These are phyloP conservation scores for Sclerodermus sp. DNA, from an alignment of 2,888 invertebrate genomes.

Conservation along the genomic window DNA sequence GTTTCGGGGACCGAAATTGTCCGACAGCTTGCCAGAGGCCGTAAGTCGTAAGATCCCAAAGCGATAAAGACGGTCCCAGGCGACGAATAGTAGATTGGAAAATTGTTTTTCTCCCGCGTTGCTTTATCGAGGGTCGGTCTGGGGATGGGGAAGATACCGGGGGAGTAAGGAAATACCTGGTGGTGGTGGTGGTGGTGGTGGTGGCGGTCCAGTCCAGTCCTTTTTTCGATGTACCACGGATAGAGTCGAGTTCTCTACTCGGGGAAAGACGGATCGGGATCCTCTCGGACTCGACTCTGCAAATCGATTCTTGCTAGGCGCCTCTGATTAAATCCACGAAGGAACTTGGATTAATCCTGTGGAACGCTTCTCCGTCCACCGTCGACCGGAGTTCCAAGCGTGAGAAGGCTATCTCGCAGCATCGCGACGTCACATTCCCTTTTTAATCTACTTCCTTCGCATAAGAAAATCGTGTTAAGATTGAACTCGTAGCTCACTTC, in stretches of 20 bases:
- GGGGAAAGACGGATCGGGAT: too few relatives aligned
- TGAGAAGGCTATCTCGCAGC: neutral
- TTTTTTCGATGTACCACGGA: neutral
- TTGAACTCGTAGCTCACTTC: neutral
- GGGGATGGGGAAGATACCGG: neutral
- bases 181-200: neutral
- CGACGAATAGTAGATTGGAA: slow-evolving; percentile 31
- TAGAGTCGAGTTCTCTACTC: too few relatives aligned
- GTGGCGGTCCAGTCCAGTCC: neutral
- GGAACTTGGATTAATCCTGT: slow-evolving; percentile 18
- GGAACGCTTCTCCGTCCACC: slow-evolving; percentile 8
- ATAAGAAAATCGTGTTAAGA: slow-evolving; percentile 19
- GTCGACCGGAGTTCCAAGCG: too few relatives aligned
- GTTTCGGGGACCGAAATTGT: neutral
- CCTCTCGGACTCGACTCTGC: too few relatives aligned
- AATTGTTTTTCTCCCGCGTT: slow-evolving; percentile 26
- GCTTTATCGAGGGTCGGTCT: slow-evolving; percentile 11
- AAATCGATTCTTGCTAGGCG: too few relatives aligned
- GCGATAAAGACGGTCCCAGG: slow-evolving; percentile 24
- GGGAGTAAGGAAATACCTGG: neutral
- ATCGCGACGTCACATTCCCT: slow-evolving; percentile 11
- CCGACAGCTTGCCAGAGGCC: neutral
- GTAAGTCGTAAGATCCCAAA: slow-evolving; percentile 5
- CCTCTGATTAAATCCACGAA: slow-evolving; percentile 13
- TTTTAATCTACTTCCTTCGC: slow-evolving; percentile 19